A percentile compares a stretch with the other conserved stretches of the same genome.
Conservation (phyloP, 2,113 vertebrate species). For the Phocoena sinus region DNA sequence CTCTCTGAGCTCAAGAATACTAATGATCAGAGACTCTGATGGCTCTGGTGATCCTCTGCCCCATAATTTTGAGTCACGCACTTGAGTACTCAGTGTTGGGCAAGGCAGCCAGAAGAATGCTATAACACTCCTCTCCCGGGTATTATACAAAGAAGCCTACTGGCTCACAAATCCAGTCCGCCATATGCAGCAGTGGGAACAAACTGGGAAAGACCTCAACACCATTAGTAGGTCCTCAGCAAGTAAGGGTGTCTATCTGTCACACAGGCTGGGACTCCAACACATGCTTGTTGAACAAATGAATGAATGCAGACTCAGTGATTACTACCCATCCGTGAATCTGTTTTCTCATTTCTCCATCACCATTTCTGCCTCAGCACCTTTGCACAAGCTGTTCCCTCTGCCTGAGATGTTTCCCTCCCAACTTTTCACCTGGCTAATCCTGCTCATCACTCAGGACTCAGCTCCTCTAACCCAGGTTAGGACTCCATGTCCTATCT, state of each 20-base stretch:
- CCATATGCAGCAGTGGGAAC: too few species aligned
- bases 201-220: neutral
- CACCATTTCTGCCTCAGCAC: neutral
- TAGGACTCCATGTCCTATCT: neutral
- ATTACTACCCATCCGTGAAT: neutral
- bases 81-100: neutral
- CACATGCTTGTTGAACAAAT: neutral
- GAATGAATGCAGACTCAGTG: neutral
- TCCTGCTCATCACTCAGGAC: neutral
- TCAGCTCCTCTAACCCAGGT: neutral
- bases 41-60: neutral
- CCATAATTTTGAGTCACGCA: neutral
- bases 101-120: neutral
- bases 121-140: neutral
- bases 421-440: neutral
- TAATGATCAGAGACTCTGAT: neutral
- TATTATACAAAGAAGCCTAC: neutral
- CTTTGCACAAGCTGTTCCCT: neutral
- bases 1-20: neutral
- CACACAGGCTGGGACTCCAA: neutral
- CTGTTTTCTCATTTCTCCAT: neutral
- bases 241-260: neutral
- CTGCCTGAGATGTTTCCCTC: neutral
- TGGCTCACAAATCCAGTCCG: too few species aligned
- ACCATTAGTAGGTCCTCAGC: neutral